Percentiles rank a stretch among this genome's conserved stretches.
phyloP scores from a whole-genome alignment of 1,140 invertebrate genomes.

The Leptinotarsa lineolata region DNA sequence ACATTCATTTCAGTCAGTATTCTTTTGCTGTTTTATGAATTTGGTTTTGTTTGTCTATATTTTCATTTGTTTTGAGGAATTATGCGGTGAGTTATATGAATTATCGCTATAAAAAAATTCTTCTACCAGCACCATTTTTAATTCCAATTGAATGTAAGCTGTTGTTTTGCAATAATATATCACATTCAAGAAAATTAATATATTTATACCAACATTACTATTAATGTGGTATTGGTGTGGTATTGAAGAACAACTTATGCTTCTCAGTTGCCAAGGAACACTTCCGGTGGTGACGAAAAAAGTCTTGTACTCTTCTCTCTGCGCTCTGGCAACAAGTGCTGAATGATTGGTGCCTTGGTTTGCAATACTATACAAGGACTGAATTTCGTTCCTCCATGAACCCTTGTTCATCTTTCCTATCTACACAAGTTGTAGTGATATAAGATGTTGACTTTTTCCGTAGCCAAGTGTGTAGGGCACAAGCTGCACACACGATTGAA shows the following conservation, averaged over 20 bases:
- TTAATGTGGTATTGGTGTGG: background rate
- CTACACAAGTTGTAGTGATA: slow-evolving; percentile 9
- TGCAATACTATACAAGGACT: background rate
- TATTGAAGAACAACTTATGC: background rate
- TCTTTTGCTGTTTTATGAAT: background rate
- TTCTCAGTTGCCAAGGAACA: slow-evolving; percentile 9
- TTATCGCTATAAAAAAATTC: background rate
- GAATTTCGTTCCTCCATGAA: slow-evolving; percentile 4
- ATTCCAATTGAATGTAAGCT: too few species aligned
- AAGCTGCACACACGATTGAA: slow-evolving; percentile 1
- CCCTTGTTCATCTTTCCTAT: background rate
- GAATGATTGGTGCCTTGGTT: background rate
- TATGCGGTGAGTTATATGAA: background rate
- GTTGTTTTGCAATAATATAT: background rate
- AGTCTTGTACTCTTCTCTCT: background rate
- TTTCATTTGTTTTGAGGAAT: too few species aligned
- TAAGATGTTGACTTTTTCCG: slow-evolving; percentile 2
- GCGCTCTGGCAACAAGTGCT: background rate
- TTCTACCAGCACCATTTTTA: background rate
- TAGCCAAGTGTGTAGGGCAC: slow-evolving; percentile 10
- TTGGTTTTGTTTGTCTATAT: background rate
- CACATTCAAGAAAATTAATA: background rate
- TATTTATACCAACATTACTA: background rate
- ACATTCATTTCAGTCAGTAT: background rate
- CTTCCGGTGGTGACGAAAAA: background rate